Evolutionary conservation across 2,113 vertebrate species (phyloP).

Genomic region (Dipodomys stephensi): DNA sequence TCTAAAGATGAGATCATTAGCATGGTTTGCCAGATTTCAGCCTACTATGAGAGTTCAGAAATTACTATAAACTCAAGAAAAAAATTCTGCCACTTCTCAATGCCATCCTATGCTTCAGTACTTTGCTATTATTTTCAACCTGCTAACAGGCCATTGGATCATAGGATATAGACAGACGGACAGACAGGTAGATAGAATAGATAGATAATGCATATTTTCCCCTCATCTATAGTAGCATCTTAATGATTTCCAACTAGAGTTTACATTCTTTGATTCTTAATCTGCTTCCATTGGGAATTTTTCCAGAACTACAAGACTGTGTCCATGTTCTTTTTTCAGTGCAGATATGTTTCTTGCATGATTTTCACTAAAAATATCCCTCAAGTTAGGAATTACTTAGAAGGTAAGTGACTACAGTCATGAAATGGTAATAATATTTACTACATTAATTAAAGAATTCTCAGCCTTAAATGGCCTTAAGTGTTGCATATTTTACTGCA

Average conservation of each 20-base stretch:
- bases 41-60: not conserved
- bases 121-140: not conserved
- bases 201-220: not conserved
- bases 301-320: not conserved
- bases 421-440: not conserved
- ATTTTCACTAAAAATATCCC: not conserved
- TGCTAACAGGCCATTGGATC: not conserved
- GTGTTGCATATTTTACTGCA: not conserved
- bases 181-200: too few relatives aligned
- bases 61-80: not conserved
- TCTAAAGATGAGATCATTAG: not conserved
- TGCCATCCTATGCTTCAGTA: not conserved
- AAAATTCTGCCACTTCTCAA: not conserved
- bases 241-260: constrained; percentile 16
- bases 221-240: not conserved
- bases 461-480: not conserved
- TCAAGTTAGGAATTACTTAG: not conserved
- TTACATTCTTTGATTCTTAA: not conserved
- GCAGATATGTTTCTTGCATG: not conserved
- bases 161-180: not conserved
- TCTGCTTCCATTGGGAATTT: not conserved
- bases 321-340: not conserved
- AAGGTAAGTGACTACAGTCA: not conserved
- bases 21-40: not conserved
- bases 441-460: not conserved